Conservation (phyloP, 2,888 invertebrate species). For the Athrips mouffetella region DNA sequence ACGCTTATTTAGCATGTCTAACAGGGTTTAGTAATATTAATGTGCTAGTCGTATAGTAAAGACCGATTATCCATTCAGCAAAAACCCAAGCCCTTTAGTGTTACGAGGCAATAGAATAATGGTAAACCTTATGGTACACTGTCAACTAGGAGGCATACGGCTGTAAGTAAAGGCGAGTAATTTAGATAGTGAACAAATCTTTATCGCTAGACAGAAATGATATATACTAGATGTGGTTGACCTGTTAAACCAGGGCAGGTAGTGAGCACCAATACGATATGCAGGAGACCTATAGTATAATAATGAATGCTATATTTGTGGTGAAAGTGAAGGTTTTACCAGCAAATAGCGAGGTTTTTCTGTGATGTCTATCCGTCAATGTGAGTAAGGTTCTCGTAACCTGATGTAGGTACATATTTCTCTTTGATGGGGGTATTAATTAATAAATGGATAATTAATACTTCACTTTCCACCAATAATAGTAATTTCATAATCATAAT, state of each 20-base stretch:
- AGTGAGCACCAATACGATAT: no score
- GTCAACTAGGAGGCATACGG: slow-evolving; percentile 12
- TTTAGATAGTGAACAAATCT: neutral
- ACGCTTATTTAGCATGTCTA: neutral
- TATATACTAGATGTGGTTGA: neutral
- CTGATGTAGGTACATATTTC: no score
- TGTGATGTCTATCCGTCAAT: no score
- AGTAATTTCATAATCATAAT: no score
- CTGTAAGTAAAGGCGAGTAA: neutral
- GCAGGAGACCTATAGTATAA: no score
- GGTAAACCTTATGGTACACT: slow-evolving; percentile 25
- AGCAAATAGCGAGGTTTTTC: no score
- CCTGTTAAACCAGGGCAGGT: no score
- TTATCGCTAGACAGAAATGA: neutral
- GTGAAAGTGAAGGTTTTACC: no score
- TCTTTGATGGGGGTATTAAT: no score
- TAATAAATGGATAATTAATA: neutral
- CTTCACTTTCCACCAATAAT: no score
- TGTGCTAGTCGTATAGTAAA: slow-evolving; percentile 4
- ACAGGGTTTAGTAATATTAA: neutral
- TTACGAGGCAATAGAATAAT: slow-evolving; percentile 29
- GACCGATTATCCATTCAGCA: slow-evolving; percentile 21
- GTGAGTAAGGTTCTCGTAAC: no score
- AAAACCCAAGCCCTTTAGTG: slow-evolving; percentile 24
- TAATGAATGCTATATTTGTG: no score